These are phyloP conservation scores for Podabrus alpinus DNA, from an alignment of 2,888 invertebrate genomes.

Conservation along the genomic window DNA sequence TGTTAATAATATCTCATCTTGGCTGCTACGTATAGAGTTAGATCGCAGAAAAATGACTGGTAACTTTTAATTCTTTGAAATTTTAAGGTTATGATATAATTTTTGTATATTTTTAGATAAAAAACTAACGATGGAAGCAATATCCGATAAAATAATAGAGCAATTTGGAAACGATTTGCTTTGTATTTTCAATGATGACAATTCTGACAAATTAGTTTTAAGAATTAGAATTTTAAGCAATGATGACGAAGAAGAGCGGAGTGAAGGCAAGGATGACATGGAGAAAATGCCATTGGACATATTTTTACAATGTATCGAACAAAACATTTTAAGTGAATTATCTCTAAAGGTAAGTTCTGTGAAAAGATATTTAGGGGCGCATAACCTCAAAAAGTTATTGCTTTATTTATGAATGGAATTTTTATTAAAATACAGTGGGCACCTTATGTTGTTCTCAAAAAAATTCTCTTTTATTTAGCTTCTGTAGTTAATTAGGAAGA, in stretches of 20 bases:
- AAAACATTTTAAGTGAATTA: constrained; percentile 99
- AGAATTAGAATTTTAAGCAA: constrained; percentile 98
- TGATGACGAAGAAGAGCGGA: constrained; percentile 85
- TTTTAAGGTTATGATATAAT: neutral
- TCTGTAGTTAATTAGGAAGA: too few species aligned
- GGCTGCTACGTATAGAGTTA: constrained; percentile 96
- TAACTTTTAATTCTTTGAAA: constrained; percentile 1
- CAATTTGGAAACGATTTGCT: constrained; percentile 99
- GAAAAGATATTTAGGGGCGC: too few species aligned
- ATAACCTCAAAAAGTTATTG: too few species aligned
- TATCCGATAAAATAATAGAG: constrained; percentile 98
- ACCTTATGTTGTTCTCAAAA: too few species aligned
- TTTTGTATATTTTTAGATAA: constrained; percentile 69
- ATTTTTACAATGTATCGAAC: constrained; percentile 97
- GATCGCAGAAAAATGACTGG: constrained; percentile 96
- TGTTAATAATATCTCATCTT: constrained; percentile 94
- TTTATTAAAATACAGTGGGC: too few species aligned
- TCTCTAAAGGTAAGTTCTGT: constrained; percentile 72
- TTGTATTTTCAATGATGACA: constrained; percentile 99
- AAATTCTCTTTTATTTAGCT: too few species aligned
- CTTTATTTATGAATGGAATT: too few species aligned
- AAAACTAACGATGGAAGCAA: constrained; percentile 99
- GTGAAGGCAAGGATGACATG: constrained; percentile 78
- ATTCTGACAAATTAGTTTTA: constrained; percentile 96
- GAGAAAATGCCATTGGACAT: constrained; percentile 99